Conservation (phyloP, 2,113 vertebrate species). For the Lepus europaeus region DNA sequence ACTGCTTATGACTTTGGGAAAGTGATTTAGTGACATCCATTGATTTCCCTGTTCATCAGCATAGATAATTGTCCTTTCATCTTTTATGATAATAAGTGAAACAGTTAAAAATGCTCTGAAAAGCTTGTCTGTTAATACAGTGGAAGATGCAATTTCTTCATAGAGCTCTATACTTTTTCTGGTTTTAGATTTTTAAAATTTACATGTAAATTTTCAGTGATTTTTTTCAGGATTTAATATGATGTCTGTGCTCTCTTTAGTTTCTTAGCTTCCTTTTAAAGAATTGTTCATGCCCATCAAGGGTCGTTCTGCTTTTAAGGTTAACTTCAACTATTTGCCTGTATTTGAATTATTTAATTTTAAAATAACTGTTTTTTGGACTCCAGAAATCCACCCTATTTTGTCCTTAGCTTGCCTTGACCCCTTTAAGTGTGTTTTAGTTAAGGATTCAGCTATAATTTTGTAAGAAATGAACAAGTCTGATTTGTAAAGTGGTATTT, state of each 20-base stretch:
- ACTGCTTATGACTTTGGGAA: not conserved
- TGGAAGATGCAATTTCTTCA: not conserved
- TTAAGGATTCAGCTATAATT: not conserved
- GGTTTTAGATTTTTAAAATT: not conserved
- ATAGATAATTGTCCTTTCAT: not conserved
- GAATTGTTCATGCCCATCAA: not conserved
- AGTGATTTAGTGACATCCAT: not conserved
- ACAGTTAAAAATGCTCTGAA: not conserved
- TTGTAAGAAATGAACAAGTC: not conserved
- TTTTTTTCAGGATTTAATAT: not conserved
- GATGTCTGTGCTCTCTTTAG: not conserved
- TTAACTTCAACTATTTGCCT: not conserved
- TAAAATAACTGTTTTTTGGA: not conserved
- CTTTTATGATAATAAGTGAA: constrained; percentile 16
- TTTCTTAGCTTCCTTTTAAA: not conserved
- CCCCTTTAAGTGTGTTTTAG: not conserved
- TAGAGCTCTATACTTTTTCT: not conserved
- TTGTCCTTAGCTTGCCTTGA: not conserved
- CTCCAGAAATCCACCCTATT: not conserved
- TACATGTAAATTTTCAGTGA: not conserved
- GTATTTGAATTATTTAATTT: not conserved
- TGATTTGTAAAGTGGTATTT: not conserved
- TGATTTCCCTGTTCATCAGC: not conserved
- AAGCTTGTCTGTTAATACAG: not conserved
- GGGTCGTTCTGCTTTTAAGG: not conserved